A percentile compares a stretch with the other conserved stretches of the same genome.
Conservation (phyloP, 1,140 invertebrate genomes). For the Penaeus vannamei region DNA sequence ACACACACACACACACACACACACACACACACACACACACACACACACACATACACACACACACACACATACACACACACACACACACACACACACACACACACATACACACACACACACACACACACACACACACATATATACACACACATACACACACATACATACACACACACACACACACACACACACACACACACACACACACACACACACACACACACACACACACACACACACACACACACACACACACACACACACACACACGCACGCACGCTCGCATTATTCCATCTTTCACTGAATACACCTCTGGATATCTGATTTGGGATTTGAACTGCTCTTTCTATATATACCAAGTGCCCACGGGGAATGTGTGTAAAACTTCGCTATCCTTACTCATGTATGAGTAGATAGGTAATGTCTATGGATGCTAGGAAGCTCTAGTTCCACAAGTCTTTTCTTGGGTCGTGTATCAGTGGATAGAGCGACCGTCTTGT, state of each 20-base stretch:
- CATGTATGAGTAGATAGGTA: too few species aligned
- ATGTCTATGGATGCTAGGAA: too few species aligned
- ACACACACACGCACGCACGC: neutral
- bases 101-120: neutral
- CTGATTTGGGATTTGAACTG: too few species aligned
- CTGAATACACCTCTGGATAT: too few species aligned
- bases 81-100: too few species aligned
- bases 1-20: neutral
- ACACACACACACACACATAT: neutral
- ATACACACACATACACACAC: neutral
- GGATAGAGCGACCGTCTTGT: too few species aligned
- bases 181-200: neutral
- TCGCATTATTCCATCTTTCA: too few species aligned
- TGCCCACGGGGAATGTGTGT: too few species aligned
- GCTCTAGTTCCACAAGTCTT: too few species aligned
- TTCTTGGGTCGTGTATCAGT: too few species aligned
- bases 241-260: neutral
- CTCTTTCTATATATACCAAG: too few species aligned
- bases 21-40: neutral
- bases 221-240: neutral
- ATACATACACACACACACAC: neutral
- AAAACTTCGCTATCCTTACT: too few species aligned
- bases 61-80: neutral
- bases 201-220: neutral
- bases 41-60: neutral